phyloP scores from a whole-genome alignment of 1,140 invertebrate species.

The Oncopeltus fasciatus region DNA sequence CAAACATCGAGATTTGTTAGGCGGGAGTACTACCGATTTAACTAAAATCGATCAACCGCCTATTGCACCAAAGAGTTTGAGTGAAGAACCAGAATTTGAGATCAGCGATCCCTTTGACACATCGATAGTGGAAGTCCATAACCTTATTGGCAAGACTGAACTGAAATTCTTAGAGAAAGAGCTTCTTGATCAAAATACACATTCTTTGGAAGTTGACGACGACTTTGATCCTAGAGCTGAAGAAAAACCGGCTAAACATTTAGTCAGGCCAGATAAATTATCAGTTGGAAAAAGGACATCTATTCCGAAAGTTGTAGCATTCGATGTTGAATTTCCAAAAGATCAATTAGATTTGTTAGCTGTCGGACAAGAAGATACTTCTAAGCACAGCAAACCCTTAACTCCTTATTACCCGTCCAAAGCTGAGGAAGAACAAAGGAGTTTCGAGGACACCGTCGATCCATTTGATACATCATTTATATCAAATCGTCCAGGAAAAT shows the following conservation, averaged over 20 bases:
- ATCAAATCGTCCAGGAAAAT: slow-evolving; percentile 49
- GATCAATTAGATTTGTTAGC: slow-evolving; percentile 40
- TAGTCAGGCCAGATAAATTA: slow-evolving; percentile 21
- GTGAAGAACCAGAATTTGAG: slow-evolving; percentile 31
- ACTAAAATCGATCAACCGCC: slow-evolving; percentile 50
- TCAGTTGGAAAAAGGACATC: slow-evolving; percentile 20
- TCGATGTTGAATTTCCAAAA: slow-evolving; percentile 42
- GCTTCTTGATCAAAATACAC: slow-evolving; percentile 33
- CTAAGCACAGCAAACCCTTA: slow-evolving; percentile 46
- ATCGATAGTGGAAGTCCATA: slow-evolving; percentile 50
- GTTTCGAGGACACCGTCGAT: slow-evolving; percentile 32
- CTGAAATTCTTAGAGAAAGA: slow-evolving; percentile 64
- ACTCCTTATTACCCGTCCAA: slow-evolving; percentile 45
- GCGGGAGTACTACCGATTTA: slow-evolving; percentile 58
- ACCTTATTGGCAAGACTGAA: slow-evolving; percentile 58
- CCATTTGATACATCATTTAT: slow-evolving; percentile 75
- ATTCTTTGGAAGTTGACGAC: slow-evolving; percentile 27
- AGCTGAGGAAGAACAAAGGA: slow-evolving; percentile 13
- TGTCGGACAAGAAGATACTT: slow-evolving; percentile 39
- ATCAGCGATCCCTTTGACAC: slow-evolving; percentile 77
- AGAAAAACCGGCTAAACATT: slow-evolving; percentile 22
- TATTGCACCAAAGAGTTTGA: slow-evolving; percentile 38
- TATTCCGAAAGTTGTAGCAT: slow-evolving; percentile 47
- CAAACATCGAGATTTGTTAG: slow-evolving; percentile 24
- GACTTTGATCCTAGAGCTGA: slow-evolving; percentile 60